Conservation (phyloP, 1,140 invertebrate species). For the Vollenhovia emeryi region DNA sequence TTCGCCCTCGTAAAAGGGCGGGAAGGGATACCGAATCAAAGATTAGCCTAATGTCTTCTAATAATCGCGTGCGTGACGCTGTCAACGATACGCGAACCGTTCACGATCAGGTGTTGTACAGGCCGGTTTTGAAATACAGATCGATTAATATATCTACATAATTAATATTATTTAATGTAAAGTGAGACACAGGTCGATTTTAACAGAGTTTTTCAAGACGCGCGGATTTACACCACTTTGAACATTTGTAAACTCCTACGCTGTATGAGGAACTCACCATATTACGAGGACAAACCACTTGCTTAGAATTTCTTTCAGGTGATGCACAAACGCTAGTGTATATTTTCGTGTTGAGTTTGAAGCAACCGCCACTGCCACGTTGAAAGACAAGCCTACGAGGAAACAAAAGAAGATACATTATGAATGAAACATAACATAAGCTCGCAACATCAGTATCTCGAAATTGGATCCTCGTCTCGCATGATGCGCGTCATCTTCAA, state of each 20-base stretch:
- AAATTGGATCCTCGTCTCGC: not conserved
- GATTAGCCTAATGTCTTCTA: constrained; percentile 33
- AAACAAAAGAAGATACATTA: constrained; percentile 16
- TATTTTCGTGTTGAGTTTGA: constrained; percentile 38
- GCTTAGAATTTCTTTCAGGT: constrained; percentile 10
- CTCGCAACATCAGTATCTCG: not conserved
- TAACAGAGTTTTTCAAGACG: not conserved
- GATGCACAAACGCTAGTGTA: constrained; percentile 41
- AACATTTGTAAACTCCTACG: not conserved
- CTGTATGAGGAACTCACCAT: constrained; percentile 29
- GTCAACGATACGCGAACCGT: not conserved
- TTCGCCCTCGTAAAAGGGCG: not conserved
- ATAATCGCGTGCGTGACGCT: not conserved
- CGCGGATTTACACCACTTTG: not conserved
- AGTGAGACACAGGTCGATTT: not conserved
- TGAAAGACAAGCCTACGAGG: not conserved
- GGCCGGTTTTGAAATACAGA: not conserved
- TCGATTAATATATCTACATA: constrained; percentile 16
- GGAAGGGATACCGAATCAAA: constrained; percentile 12
- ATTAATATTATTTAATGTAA: constrained; percentile 31
- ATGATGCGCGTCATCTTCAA: not conserved
- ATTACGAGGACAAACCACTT: constrained; percentile 44
- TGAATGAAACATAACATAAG: constrained; percentile 16
- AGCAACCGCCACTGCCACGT: constrained; percentile 56
- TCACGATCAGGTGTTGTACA: not conserved